These are phyloP conservation scores for Toxotes chatareus DNA, from an alignment of 2,113 vertebrate species.

Conservation along the genomic window DNA sequence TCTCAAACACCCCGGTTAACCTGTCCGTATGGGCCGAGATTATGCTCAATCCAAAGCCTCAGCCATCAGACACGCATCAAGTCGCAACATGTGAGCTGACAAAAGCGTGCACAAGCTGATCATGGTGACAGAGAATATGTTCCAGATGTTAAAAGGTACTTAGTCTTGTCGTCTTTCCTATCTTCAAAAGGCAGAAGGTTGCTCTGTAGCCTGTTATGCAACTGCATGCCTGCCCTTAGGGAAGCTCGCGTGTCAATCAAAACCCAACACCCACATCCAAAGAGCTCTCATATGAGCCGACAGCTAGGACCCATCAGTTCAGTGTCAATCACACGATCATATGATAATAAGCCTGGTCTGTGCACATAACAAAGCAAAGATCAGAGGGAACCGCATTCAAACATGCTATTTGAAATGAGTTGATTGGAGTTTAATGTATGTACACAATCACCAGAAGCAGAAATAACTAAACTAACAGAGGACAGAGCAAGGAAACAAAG, in stretches of 20 bases:
- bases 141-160: constrained; percentile 50
- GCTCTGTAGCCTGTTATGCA: constrained; percentile 34
- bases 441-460: constrained; percentile 20
- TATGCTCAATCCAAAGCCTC: neutral
- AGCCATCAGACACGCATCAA: neutral
- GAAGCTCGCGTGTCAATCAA: constrained; percentile 34
- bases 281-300: constrained; percentile 13
- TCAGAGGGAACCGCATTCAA: constrained; percentile 16
- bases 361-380: constrained; percentile 16
- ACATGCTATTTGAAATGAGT: constrained; percentile 22
- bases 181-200: constrained; percentile 49
- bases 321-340: constrained; percentile 52
- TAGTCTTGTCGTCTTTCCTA: constrained; percentile 45
- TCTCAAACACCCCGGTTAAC: constrained; percentile 8
- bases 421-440: constrained; percentile 39
- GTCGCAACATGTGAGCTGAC: constrained; percentile 48
- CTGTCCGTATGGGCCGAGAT: constrained; percentile 4
- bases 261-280: constrained; percentile 12
- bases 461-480: constrained; percentile 30
- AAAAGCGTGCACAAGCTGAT: constrained; percentile 24
- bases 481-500: neutral
- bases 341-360: constrained; percentile 47
- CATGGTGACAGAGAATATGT: constrained; percentile 18
- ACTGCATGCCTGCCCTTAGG: constrained; percentile 39
- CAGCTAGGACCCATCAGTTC: constrained; percentile 33